Percentiles rank a stretch among this genome's conserved stretches.
Conservation (phyloP, 1,140 invertebrate species). For the Drosophila lowei region DNA sequence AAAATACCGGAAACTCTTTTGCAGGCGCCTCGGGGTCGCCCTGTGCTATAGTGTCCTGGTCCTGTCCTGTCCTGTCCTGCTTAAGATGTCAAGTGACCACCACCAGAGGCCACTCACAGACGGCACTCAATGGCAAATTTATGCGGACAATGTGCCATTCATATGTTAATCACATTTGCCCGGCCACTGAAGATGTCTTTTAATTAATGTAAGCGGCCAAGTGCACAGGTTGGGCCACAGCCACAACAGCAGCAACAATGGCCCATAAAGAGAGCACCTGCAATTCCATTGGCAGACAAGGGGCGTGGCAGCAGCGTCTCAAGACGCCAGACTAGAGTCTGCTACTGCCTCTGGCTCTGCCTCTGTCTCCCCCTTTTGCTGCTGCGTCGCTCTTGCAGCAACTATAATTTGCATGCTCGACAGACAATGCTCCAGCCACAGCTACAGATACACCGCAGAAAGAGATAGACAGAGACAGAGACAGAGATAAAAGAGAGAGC, state of each 20-base stretch:
- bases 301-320: conserved; percentile 44
- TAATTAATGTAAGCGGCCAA: conserved; percentile 76
- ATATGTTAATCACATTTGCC: conserved; percentile 73
- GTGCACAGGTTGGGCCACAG: conserved; percentile 50
- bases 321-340: conserved; percentile 37
- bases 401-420: conserved; percentile 73
- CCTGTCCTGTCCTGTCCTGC: conserved; percentile 8
- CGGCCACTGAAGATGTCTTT: conserved; percentile 46
- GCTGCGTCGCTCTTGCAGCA: conserved; percentile 13
- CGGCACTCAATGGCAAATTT: conserved; percentile 71
- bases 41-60: neutral
- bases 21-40: conserved; percentile 69
- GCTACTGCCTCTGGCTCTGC: neutral
- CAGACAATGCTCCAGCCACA: conserved; percentile 53
- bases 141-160: conserved; percentile 77
- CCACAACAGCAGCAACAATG: neutral
- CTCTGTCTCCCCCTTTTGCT: neutral
- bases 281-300: no score
- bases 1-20: conserved; percentile 63
- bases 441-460: conserved; percentile 10
- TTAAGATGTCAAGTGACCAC: conserved; percentile 80
- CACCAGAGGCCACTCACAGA: conserved; percentile 11
- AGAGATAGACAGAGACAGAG: neutral
- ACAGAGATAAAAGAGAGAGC: no score
- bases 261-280: conserved; percentile 3